phyloP scores from a whole-genome alignment of 2,113 vertebrate species.

The Orcinus orca region DNA sequence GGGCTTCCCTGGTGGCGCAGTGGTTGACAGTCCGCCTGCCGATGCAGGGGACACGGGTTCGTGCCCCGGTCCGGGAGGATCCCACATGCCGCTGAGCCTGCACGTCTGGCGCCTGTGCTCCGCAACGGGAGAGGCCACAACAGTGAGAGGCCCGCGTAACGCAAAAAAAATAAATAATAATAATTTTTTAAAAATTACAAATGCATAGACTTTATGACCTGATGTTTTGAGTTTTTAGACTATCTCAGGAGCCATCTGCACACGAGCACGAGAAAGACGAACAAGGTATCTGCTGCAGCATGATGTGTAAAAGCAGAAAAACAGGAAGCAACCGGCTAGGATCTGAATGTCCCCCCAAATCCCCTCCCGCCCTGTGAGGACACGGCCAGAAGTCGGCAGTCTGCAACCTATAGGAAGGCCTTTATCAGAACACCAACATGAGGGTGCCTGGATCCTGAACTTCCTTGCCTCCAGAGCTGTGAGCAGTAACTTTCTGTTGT shows the following conservation, averaged over 20 bases:
- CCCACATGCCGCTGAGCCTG: no score
- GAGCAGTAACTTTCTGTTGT: background rate
- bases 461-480: background rate
- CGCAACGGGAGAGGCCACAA: no score
- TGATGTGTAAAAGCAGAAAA: no score
- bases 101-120: no score
- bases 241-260: background rate
- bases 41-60: no score
- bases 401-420: background rate
- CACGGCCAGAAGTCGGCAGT: background rate
- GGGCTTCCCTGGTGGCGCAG: no score
- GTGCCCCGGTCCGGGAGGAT: no score
- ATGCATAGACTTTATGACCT: background rate
- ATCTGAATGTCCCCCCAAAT: background rate
- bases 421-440: background rate
- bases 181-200: background rate
- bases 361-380: background rate
- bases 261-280: background rate
- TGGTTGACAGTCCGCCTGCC: no score
- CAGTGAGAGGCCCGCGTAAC: no score
- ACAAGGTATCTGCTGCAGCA: accelerated
- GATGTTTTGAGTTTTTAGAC: background rate
- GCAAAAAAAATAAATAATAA: no score
- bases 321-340: background rate
- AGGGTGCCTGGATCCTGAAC: background rate